Evolutionary conservation across 2,797 vertebrate species (phyloP).

Genomic region (Sphenopsis melanotis): DNA sequence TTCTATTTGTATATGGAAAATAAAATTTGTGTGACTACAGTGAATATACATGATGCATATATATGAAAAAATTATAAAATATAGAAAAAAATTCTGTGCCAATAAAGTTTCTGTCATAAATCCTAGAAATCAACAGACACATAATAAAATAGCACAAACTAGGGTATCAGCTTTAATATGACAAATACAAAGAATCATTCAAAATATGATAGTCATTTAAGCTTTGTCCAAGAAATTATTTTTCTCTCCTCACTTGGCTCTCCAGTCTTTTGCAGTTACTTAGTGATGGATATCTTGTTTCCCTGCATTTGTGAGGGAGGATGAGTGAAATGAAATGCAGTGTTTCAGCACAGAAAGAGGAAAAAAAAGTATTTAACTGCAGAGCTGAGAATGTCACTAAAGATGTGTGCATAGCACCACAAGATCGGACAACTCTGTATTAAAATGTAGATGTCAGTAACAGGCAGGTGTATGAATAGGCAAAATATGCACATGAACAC

Average conservation of each 20-base stretch:
- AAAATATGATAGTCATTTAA: background rate
- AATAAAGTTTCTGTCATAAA: background rate
- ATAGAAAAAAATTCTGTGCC: background rate
- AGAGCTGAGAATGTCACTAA: background rate
- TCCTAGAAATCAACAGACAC: background rate
- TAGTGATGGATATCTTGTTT: background rate
- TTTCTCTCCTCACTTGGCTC: background rate
- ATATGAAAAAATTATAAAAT: background rate
- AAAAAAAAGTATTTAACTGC: background rate
- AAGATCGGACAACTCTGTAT: background rate
- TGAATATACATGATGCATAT: background rate
- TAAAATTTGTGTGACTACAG: background rate
- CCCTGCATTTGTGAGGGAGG: background rate
- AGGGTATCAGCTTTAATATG: background rate
- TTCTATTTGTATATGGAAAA: background rate
- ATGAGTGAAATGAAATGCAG: background rate
- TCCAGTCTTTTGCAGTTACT: background rate
- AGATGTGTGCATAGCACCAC: background rate
- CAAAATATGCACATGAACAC: accelerated
- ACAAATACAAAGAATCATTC: background rate
- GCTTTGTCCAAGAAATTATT: background rate
- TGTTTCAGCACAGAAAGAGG: background rate
- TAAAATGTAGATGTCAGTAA: background rate
- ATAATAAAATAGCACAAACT: background rate
- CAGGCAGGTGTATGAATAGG: background rate